phyloP scores from a whole-genome alignment of 1,140 invertebrate species.

The Drosophila hydei region DNA sequence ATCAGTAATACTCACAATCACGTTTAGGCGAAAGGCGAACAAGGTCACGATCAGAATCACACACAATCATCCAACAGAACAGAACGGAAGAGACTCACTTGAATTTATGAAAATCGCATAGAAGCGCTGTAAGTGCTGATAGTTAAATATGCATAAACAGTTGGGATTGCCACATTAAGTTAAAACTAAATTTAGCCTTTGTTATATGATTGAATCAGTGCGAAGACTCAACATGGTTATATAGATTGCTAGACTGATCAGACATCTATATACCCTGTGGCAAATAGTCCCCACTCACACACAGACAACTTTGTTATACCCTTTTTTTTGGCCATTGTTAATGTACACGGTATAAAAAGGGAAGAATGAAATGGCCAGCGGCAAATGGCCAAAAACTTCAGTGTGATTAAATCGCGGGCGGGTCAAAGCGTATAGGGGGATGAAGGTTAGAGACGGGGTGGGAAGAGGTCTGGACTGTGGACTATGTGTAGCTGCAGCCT shows the following conservation, averaged over 20 bases:
- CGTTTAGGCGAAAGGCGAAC: no score
- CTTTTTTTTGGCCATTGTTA: neutral
- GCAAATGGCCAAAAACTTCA: constrained; percentile 72
- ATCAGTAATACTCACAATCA: no score
- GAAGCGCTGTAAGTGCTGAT: neutral
- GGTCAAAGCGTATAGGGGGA: neutral
- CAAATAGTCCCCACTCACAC: no score
- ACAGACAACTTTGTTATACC: neutral
- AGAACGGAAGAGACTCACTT: neutral
- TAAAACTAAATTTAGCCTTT: neutral
- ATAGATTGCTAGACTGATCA: neutral
- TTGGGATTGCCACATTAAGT: no score
- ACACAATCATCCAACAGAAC: neutral
- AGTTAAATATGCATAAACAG: no score
- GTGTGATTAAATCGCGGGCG: constrained; percentile 62
- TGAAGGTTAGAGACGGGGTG: neutral
- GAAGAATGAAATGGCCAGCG: constrained; percentile 30
- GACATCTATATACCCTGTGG: neutral
- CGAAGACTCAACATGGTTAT: neutral
- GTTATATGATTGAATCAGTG: no score
- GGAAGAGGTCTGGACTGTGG: neutral
- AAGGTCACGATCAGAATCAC: no score
- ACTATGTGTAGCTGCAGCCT: neutral
- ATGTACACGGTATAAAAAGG: constrained; percentile 7
- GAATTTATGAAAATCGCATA: constrained; percentile 1